phyloP scores from a whole-genome alignment of 2,888 invertebrate genomes.

The Cantharis rustica region DNA sequence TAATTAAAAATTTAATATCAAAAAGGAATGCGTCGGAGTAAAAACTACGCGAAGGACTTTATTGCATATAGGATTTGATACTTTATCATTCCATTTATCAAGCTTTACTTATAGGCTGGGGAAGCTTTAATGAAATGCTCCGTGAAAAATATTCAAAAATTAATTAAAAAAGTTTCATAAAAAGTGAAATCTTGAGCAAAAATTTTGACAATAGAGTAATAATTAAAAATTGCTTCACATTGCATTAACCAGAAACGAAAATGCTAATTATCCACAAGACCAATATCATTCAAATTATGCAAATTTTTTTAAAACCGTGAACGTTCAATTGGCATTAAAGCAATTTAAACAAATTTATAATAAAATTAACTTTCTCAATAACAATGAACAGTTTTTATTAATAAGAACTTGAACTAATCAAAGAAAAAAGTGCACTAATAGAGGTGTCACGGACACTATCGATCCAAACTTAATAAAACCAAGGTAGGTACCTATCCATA shows the following conservation, averaged over 20 bases:
- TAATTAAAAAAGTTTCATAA: not conserved
- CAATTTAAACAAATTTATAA: not conserved
- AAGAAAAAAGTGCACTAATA: not conserved
- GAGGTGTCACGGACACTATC: not conserved
- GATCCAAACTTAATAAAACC: not conserved
- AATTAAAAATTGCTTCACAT: not conserved
- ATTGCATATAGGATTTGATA: not conserved
- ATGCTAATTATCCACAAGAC: not conserved
- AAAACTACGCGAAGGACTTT: not conserved
- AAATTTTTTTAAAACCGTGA: not conserved
- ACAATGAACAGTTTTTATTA: not conserved
- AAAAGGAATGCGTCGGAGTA: not conserved
- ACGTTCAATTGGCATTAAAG: not conserved
- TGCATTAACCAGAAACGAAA: not conserved
- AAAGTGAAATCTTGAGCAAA: not conserved
- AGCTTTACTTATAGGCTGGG: not conserved
- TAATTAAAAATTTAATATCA: not conserved
- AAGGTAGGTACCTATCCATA: not conserved
- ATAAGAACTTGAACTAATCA: not conserved
- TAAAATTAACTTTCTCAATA: not conserved
- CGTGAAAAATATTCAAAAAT: not conserved
- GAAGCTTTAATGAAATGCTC: not conserved
- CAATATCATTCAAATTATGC: not conserved
- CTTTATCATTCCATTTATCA: not conserved
- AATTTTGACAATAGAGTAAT: not conserved